Evolutionary conservation across 2,888 invertebrate genomes (phyloP), one percentile per base, ranked within the genome.

Genomic region (Parapristionchus giblindavisi): DNA sequence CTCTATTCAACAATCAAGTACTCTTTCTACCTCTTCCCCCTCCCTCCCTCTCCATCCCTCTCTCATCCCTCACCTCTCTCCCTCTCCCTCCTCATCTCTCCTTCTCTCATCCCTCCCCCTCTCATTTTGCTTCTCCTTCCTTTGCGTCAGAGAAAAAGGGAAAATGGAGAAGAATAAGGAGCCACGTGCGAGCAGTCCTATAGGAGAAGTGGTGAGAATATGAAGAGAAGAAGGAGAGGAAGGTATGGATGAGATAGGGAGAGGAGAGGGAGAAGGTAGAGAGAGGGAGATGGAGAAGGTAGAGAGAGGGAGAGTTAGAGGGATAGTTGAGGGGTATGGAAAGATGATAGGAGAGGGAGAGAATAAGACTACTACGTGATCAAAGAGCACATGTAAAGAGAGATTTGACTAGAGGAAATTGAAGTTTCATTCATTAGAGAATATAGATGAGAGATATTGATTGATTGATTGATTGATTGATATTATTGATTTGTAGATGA

Each of bases 281-380:
- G 34, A 32, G 21, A 54, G 40, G 54, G 34, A 70, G 29, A 70
- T 32, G 17, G 54, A 29, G 36, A 70, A 29, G 40, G 54, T n/a
- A 32, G 52, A n/a, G n/a, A 72, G 51, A 24, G 43, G 60, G 65
- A 71, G 60, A 75, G 36, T n/a, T 17, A 32, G 24, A 70, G n/a
- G 32, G 51, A 56, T 38, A 51, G 32, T 51, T 32, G 66, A 48
- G 48, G 40, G 65, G 34, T 36, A 56, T 36, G 51, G 43, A 66
- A 40, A 40, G 34, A 54, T 4, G 36, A 38, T 29, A 29, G 48
- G 65, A 51, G 40, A 66, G 66, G 24, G 66, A 63, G 34, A 29
- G 21, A 51, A 66, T 21, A 48, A 51, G 51, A 51, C 14, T 51
- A 51, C 14, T 51, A 14, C 14, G 51, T 51, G 14, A 14, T 17